Conservation (phyloP, 1,140 invertebrate genomes). For the Philopotamus ludificatus region DNA sequence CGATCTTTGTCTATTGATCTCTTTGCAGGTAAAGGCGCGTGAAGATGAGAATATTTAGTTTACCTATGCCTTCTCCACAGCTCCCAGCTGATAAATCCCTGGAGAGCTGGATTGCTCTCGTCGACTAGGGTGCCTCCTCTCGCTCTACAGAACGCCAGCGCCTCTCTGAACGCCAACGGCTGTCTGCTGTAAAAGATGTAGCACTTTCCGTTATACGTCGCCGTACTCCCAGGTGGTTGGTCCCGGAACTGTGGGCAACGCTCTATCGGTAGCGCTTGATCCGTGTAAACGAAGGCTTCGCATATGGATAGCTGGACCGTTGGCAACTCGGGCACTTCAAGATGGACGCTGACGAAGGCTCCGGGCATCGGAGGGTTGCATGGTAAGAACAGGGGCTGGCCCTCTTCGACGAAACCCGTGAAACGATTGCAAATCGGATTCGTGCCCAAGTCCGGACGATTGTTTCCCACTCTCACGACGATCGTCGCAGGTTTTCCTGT, state of each 20-base stretch:
- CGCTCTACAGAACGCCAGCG: constrained; percentile 75
- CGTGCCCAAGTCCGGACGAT: constrained; percentile 87
- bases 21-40: too few species aligned
- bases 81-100: constrained; percentile 94
- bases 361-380: constrained; percentile 95
- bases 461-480: constrained; percentile 89
- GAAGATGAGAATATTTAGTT: too few species aligned
- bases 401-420: constrained; percentile 82
- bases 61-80: constrained; percentile 84
- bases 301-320: constrained; percentile 79
- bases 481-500: constrained; percentile 73
- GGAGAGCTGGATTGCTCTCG: constrained; percentile 90
- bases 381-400: constrained; percentile 86
- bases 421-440: constrained; percentile 93
- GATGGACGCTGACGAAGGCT: constrained; percentile 88
- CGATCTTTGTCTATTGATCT: too few species aligned
- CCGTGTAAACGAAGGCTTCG: constrained; percentile 93
- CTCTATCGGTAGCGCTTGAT: constrained; percentile 91
- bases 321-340: constrained; percentile 69
- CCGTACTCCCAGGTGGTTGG: constrained; percentile 86
- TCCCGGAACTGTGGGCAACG: constrained; percentile 89
- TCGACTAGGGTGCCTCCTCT: constrained; percentile 84
- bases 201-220: constrained; percentile 94
- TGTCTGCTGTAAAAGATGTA: constrained; percentile 94
- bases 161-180: constrained; percentile 77